Conservation (phyloP, 2,113 vertebrate genomes). For the Rafetus swinhoei region DNA sequence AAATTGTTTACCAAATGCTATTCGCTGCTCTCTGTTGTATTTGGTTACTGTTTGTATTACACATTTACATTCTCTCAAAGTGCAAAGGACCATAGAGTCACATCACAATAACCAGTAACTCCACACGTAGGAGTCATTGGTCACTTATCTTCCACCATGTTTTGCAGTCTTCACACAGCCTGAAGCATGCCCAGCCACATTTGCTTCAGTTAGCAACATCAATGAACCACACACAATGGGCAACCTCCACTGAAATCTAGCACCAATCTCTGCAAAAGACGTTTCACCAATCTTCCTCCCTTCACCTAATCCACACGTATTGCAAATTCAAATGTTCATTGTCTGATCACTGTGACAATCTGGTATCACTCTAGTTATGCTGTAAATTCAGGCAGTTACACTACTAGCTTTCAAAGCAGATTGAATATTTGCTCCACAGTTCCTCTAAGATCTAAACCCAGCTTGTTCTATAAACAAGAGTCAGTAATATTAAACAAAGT, state of each 20-base stretch:
- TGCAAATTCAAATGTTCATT: not conserved
- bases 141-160: not conserved
- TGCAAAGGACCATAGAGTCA: not conserved
- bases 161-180: not conserved
- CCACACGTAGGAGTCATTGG: not conserved
- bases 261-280: not conserved
- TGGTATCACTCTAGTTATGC: not conserved
- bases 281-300: not conserved
- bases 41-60: not conserved
- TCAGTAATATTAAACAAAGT: not conserved
- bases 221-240: not conserved
- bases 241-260: not conserved
- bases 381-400: not conserved
- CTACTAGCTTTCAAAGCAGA: not conserved
- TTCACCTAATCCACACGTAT: not conserved
- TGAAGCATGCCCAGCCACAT: not conserved
- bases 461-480: not conserved
- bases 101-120: not conserved
- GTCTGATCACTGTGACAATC: not conserved
- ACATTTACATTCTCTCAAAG: not conserved
- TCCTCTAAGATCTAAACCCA: not conserved
- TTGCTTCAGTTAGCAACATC: not conserved
- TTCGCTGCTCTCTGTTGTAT: not conserved
- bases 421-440: not conserved
- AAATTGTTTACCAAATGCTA: too few species aligned